Base-by-base conservation (phyloP, 2,888 invertebrate genomes). In the Cheilosia vernalis region DNA sequence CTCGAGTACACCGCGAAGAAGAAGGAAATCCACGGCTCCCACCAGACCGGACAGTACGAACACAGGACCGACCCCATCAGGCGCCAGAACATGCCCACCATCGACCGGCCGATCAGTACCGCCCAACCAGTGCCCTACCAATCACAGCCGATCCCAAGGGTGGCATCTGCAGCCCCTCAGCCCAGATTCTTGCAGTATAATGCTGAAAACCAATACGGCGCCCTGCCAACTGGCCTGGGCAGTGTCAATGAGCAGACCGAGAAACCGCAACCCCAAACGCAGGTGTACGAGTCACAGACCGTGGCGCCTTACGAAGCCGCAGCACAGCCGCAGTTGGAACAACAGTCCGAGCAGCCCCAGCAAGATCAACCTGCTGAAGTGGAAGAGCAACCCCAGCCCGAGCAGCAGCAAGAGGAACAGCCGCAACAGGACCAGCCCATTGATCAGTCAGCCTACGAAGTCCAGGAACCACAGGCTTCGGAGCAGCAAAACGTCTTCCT, bases 1-100 rank as follows among this genome's bases (percentile, higher is more conserved):
- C 92, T 96, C 6, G 95, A 95, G 88, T 95, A 94, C 91, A 93
- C 95, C 53, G 95, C 95, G 83, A 91, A 73, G 93, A 91, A 91
- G 87, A 80, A 85, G 76, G 81, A 76, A 56, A 70, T 44, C 40
- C 85, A 85, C 27, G 85, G 85, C 47, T 1, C 13, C 1, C 40
- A 66, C 2, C 85, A 85, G 15, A 58, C 19, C 4, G 85, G 85
- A 9, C 55, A 53, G 1, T 85, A 85, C 21, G 72, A 67, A 24
- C 85, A 85, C 51, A 85, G 63, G 15, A 1, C 47, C 3, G 85
- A 40, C 27, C 85, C 85, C 49, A 49, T 77, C 1, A 56, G 61
- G 15, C 76, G 40, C 0, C 76, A 77, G 13, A 85, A 85, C 24
- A 76, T 77, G 76, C 81, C 85, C 24, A 85, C 76, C 15, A 58